phyloP scores from a whole-genome alignment of 2,888 invertebrate species.

The Cheiracanthium punctorium region DNA sequence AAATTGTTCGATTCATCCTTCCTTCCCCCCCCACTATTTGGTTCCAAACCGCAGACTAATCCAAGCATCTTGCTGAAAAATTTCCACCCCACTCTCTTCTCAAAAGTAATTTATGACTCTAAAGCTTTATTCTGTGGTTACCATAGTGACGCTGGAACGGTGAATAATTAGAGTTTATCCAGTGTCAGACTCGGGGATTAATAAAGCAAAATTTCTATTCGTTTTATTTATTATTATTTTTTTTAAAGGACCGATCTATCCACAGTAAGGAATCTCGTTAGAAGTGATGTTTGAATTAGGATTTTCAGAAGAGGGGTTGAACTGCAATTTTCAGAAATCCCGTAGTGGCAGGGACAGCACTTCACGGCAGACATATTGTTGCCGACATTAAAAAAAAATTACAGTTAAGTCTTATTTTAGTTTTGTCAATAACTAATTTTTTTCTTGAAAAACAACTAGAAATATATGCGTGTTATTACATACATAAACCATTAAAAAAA shows the following conservation, averaged over 20 bases:
- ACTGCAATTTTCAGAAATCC: too few species aligned
- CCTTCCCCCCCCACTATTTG: not conserved
- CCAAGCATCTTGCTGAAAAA: conserved; percentile 17
- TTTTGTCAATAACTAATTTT: too few species aligned
- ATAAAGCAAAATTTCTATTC: not conserved
- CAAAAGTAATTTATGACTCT: not conserved
- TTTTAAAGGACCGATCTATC: not conserved
- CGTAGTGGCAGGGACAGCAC: too few species aligned
- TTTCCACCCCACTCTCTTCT: not conserved
- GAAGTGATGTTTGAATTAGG: conserved; percentile 1
- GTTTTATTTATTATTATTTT: too few species aligned
- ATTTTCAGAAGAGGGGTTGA: too few species aligned
- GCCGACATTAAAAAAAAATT: too few species aligned
- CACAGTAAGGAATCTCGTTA: not conserved
- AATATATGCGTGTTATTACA: too few species aligned
- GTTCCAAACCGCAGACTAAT: not conserved
- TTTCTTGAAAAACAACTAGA: too few species aligned
- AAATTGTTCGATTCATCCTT: not conserved
- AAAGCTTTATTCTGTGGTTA: not conserved
- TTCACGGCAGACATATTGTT: too few species aligned
- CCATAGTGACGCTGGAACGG: not conserved
- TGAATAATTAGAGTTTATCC: conserved; percentile 15
- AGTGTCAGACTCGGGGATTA: not conserved
- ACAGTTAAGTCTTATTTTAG: too few species aligned
- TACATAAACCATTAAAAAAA: too few species aligned